Percentiles rank a stretch among this genome's conserved stretches.
These are phyloP conservation scores for Vulpes lagopus DNA, from an alignment of 2,113 vertebrate species.

Conservation along the genomic window DNA sequence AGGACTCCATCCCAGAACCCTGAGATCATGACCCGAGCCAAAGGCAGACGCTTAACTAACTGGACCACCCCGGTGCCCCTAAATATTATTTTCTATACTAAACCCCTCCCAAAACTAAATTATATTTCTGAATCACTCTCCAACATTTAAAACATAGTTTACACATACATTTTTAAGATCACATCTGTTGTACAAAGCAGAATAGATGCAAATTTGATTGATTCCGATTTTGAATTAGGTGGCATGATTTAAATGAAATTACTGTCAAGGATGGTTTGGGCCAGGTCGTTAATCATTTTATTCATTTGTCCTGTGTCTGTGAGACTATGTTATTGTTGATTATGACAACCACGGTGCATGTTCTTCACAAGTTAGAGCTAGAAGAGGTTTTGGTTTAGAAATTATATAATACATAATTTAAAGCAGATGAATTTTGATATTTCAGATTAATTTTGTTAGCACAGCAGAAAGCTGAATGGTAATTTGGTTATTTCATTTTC, in stretches of 20 bases:
- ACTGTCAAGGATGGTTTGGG: background rate
- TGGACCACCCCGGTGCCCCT: too few species aligned
- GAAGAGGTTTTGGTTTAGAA: constrained; percentile 17
- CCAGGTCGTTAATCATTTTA: background rate
- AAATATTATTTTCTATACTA: too few species aligned
- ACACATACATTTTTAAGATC: constrained; percentile 9
- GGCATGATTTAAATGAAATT: background rate
- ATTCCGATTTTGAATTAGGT: background rate
- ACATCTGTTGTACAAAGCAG: background rate
- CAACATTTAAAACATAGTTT: constrained; percentile 43
- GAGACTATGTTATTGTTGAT: background rate
- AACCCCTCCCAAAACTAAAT: background rate
- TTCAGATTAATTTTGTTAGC: constrained; percentile 71
- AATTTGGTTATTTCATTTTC: constrained; percentile 72
- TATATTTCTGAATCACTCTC: background rate
- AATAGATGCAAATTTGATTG: constrained; percentile 15
- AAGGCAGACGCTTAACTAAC: too few species aligned
- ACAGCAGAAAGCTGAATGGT: constrained; percentile 35
- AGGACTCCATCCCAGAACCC: too few species aligned
- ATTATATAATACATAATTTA: background rate
- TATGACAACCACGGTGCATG: background rate
- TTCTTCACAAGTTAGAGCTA: background rate
- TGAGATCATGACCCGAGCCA: too few species aligned
- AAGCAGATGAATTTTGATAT: constrained; percentile 58
- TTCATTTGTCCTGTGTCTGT: background rate